phyloP scores from a whole-genome alignment of 2,888 invertebrate genomes.

The Panzeria rudis region DNA sequence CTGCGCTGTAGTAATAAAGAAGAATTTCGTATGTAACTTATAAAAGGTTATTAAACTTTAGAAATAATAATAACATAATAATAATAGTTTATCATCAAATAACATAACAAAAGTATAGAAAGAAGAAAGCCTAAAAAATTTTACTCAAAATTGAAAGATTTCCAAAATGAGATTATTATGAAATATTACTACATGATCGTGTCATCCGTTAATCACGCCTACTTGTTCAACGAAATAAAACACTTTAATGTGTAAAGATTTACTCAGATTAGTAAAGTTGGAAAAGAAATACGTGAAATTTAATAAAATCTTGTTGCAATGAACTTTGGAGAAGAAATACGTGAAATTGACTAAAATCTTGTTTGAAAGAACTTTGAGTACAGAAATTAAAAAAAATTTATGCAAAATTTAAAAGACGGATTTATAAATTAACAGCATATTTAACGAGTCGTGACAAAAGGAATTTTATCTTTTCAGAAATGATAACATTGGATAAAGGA shows the following conservation, averaged over 20 bases:
- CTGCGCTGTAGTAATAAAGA: slow-evolving; percentile 26
- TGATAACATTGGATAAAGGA: too few relatives aligned
- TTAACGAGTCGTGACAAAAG: too few relatives aligned
- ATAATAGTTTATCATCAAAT: background rate
- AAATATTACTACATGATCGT: slow-evolving; percentile 10
- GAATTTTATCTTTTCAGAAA: too few relatives aligned
- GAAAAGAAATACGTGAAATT: slow-evolving; percentile 2
- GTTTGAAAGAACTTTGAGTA: too few relatives aligned
- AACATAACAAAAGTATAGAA: background rate
- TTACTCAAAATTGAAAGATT: slow-evolving; percentile 7
- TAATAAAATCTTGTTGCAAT: background rate
- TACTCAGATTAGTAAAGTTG: background rate
- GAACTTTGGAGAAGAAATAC: background rate
- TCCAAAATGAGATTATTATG: slow-evolving; percentile 25
- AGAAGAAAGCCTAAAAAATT: background rate
- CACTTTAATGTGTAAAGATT: background rate
- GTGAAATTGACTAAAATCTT: slow-evolving; percentile 3
- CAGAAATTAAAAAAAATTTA: too few relatives aligned
- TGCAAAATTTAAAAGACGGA: too few relatives aligned
- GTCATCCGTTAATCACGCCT: slow-evolving; percentile 14
- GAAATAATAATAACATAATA: background rate
- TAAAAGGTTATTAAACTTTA: slow-evolving; percentile 64
- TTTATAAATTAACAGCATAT: too few relatives aligned
- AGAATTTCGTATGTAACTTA: slow-evolving; percentile 57
- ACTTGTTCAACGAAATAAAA: background rate